Base-by-base conservation (phyloP, 2,797 vertebrate species). In the Pseudopleuronectes americanus region DNA sequence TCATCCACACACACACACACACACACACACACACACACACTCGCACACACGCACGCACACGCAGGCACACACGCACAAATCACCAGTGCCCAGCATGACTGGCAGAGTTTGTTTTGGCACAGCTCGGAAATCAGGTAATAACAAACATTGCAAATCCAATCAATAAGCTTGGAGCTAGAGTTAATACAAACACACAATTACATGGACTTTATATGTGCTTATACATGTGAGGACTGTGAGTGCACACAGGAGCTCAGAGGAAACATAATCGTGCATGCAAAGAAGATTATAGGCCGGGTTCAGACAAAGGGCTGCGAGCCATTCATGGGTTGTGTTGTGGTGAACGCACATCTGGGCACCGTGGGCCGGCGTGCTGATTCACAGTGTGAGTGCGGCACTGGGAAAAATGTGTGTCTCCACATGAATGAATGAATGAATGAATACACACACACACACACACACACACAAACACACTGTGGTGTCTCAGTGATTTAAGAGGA, bases 231-330 rank as follows among this genome's bases (percentile, higher is more conserved):
- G 2, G 19, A 16, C 21, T 12, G 24, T 66, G 4, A 23, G 13
- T 26, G 52, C 9, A 1, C 12, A 12, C 10, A 3, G 10, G 2
- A 12, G 14, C 17, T 45, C 43, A 45, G 6, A 12, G 54, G 47
- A 21, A 58, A 68, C 36, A 64, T 74, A 79, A 76, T 67, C 73
- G 73, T 69, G 76, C 64, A 24, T 43, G 71, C 53, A 78, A 68
- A 84, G 79, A 74, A 68, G 83, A 84, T 84, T 76, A 83, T 66
- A 79, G 22, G 38, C 9, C 1, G 24, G 53, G 57, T 55, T 62
- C 64, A 64, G 49, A 62, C 41, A 31, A 61, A 77, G 23, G 24
- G 59, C 71, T 79, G 76, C 60, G 22, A 52, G 52, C 26, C 4
- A 3, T 26, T 17, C 13, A 19, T 6, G 38, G 41, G 28, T 62